phyloP scores from a whole-genome alignment of 2,888 invertebrate genomes.

The Plagiodera versicolora region DNA sequence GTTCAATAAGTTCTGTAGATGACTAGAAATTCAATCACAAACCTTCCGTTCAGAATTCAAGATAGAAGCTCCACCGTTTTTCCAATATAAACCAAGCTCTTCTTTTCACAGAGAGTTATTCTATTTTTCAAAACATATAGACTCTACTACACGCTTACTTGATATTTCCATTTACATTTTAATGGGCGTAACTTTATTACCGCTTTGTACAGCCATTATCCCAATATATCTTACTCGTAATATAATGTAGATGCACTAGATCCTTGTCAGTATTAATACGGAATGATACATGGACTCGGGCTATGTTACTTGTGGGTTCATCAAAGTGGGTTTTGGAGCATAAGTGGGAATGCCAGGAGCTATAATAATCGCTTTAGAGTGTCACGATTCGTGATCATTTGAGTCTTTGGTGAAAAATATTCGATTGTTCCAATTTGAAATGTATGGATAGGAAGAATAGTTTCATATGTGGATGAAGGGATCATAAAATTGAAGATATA shows the following conservation, averaged over 20 bases:
- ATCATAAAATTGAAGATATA: no score
- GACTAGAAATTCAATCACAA: no score
- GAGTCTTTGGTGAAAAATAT: no score
- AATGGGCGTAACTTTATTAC: neutral
- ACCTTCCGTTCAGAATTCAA: no score
- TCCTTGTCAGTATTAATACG: slow-evolving; percentile 1
- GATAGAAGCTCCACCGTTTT: no score
- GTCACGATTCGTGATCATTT: no score
- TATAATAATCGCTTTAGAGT: neutral
- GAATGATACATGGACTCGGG: neutral
- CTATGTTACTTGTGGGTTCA: neutral
- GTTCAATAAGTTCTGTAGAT: no score
- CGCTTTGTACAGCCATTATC: slow-evolving; percentile 1
- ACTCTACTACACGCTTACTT: neutral
- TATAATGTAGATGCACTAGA: neutral
- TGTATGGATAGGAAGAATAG: no score
- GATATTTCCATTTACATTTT: slow-evolving; percentile 1
- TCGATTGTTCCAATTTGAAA: no score
- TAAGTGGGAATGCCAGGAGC: neutral
- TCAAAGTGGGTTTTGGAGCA: neutral
- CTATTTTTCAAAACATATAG: neutral
- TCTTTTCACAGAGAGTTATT: no score
- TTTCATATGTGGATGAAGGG: no score
- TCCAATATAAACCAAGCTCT: no score
- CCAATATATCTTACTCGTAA: neutral